Evolutionary conservation across 2,797 vertebrate genomes (phyloP).

Genomic region (Sebastes matsubarae): DNA sequence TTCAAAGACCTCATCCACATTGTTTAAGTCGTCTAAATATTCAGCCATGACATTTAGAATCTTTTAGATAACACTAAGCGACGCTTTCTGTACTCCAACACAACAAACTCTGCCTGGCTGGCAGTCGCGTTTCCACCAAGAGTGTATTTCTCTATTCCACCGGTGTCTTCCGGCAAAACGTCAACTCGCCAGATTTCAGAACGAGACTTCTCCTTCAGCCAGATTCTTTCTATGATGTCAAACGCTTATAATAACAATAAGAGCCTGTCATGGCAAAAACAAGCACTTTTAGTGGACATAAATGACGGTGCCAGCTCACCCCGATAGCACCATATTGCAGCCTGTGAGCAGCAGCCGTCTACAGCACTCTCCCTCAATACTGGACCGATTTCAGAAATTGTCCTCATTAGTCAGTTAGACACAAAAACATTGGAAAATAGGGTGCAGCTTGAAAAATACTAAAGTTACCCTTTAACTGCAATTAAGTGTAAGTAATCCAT

Average conservation of each 20-base stretch:
- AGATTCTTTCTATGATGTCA: neutral
- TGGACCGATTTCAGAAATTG: neutral
- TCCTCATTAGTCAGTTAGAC: neutral
- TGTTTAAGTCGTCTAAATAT: too few relatives aligned
- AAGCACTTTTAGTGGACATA: neutral
- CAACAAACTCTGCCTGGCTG: too few relatives aligned
- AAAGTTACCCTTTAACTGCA: neutral
- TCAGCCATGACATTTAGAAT: too few relatives aligned
- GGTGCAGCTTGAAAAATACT: too few relatives aligned
- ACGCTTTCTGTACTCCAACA: too few relatives aligned
- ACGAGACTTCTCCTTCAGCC: too few relatives aligned
- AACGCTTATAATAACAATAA: neutral
- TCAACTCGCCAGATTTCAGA: neutral
- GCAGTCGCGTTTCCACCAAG: neutral
- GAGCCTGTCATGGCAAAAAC: neutral
- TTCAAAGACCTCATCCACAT: too few relatives aligned
- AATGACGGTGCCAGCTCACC: neutral
- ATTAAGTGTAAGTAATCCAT: neutral
- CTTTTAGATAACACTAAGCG: too few relatives aligned
- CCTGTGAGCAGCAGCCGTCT: neutral
- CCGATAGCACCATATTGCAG: neutral
- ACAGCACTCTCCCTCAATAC: neutral
- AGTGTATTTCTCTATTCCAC: neutral
- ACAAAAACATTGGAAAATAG: neutral
- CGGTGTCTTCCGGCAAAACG: neutral